Percentiles rank a stretch among this genome's conserved stretches.
phyloP scores from a whole-genome alignment of 2,113 vertebrate genomes.

The Bujurquina vittata region DNA sequence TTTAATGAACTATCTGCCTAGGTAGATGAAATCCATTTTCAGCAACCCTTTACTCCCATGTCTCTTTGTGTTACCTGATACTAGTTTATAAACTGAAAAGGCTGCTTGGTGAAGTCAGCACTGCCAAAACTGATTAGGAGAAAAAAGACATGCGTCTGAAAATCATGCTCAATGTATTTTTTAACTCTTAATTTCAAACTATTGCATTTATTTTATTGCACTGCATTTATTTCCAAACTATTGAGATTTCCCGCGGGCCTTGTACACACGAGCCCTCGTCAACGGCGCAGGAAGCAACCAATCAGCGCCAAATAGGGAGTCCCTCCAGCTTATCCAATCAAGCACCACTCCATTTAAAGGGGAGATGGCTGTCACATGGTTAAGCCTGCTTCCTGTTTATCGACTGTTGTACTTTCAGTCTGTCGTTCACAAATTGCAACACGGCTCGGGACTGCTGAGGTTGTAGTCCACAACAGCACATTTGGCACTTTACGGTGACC shows the following conservation, averaged over 20 bases:
- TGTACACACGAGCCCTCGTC: not conserved
- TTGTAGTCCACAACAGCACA: not conserved
- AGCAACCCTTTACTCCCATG: not conserved
- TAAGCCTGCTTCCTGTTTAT: conserved; percentile 81
- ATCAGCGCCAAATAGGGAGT: not conserved
- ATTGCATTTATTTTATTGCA: too few species aligned
- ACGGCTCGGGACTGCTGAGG: not conserved
- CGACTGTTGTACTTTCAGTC: conserved; percentile 48
- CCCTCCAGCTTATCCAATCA: not conserved
- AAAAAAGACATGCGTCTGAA: not conserved
- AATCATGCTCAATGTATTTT: rapidly evolving
- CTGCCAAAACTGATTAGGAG: not conserved
- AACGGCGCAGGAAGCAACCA: not conserved
- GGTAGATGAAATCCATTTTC: not conserved
- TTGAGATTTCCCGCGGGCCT: not conserved
- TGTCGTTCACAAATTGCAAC: conserved; percentile 51
- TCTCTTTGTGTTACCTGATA: not conserved
- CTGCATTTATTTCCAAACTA: not conserved
- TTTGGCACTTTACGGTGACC: not conserved
- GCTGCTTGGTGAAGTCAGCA: not conserved
- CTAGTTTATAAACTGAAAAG: too few species aligned
- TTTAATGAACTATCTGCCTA: not conserved
- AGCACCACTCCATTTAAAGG: conserved; percentile 28
- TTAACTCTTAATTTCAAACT: too few species aligned
- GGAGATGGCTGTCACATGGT: conserved; percentile 70